Conservation (phyloP, 2,888 invertebrate genomes). For the Papilio protenor region DNA sequence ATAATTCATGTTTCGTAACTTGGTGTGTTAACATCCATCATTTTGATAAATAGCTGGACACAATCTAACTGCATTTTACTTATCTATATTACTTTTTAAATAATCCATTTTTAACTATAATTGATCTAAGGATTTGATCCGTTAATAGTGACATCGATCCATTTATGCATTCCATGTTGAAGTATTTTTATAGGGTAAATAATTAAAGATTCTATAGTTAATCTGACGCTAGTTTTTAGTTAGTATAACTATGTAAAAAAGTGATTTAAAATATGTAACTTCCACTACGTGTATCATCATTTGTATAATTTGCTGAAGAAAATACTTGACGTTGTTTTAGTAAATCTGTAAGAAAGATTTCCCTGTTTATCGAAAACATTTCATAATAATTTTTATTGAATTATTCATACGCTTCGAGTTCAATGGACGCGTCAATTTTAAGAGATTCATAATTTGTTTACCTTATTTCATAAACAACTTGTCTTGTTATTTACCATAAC, state of each 20-base stretch:
- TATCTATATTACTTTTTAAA: no score
- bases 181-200: neutral
- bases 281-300: no score
- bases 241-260: no score
- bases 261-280: no score
- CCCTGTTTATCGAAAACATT: slow-evolving; percentile 1
- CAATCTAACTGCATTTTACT: no score
- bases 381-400: slow-evolving; percentile 8
- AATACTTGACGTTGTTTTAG: neutral
- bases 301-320: no score
- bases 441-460: neutral
- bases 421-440: slow-evolving; percentile 7
- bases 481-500: neutral
- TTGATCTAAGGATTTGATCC: no score
- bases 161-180: neutral
- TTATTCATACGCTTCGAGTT: slow-evolving; percentile 20
- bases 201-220: no score
- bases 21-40: neutral
- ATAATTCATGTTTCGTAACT: neutral
- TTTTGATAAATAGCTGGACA: neutral
- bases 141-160: neutral
- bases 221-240: no score
- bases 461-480: neutral
- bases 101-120: neutral
- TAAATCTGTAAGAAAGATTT: neutral